A percentile compares a stretch with the other conserved stretches of the same genome.
These are phyloP conservation scores for Vultur gryphus DNA, from an alignment of 2,797 vertebrate species.

Conservation along the genomic window DNA sequence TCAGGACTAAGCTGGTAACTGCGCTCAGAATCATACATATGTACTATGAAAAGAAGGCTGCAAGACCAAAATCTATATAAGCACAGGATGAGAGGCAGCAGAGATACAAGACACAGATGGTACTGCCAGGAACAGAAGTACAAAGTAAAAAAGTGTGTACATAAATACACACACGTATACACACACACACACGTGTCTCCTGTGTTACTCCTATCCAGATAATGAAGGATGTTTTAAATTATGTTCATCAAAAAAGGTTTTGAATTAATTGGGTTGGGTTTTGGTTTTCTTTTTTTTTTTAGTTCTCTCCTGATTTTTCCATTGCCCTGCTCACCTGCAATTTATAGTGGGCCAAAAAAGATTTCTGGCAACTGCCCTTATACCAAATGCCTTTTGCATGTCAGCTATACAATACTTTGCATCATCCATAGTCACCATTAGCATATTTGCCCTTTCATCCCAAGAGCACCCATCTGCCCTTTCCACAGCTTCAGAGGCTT, in stretches of 20 bases:
- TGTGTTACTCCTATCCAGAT: background rate
- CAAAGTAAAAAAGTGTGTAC: background rate
- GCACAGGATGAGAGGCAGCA: background rate
- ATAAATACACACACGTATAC: background rate
- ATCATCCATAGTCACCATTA: background rate
- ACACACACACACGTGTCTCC: rapidly evolving
- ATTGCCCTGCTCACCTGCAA: background rate
- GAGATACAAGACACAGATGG: background rate
- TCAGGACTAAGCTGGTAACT: background rate
- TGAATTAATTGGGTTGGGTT: background rate
- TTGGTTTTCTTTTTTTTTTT: background rate
- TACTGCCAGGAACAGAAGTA: background rate
- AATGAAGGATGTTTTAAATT: background rate
- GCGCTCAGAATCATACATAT: background rate
- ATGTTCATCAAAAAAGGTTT: background rate
- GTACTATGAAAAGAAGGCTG: background rate
- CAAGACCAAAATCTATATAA: background rate
- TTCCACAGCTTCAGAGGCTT: background rate
- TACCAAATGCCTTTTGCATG: background rate
- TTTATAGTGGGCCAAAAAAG: background rate
- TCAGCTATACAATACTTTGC: background rate
- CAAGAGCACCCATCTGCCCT: background rate
- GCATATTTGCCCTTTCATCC: background rate
- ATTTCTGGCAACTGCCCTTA: background rate
- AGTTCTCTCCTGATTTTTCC: background rate